phyloP scores from a whole-genome alignment of 2,797 vertebrate genomes.

The Aselliscus stoliczkanus region DNA sequence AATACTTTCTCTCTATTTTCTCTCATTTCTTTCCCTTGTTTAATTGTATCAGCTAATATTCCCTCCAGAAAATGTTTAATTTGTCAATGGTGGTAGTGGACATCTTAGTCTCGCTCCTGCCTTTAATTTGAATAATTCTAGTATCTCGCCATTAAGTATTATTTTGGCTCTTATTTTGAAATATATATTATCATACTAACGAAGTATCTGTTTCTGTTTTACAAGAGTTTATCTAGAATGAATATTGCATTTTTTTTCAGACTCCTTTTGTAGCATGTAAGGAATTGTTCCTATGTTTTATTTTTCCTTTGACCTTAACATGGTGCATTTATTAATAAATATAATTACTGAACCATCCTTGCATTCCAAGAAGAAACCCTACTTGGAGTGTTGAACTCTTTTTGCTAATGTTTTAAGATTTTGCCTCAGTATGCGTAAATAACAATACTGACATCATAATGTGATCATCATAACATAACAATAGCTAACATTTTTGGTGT shows the following conservation, averaged over 20 bases:
- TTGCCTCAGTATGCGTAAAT: background rate
- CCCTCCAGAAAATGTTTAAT: background rate
- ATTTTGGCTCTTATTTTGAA: background rate
- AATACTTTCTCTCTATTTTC: background rate
- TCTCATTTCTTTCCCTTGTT: background rate
- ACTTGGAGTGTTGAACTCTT: background rate
- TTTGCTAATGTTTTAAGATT: background rate
- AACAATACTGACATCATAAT: too few relatives aligned
- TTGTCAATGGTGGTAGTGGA: background rate
- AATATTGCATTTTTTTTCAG: background rate
- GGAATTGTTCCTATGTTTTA: background rate
- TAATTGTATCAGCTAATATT: background rate
- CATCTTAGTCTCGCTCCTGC: background rate
- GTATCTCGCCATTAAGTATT: background rate
- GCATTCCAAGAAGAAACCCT: background rate
- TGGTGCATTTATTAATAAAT: background rate
- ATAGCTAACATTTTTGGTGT: background rate
- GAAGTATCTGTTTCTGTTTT: background rate
- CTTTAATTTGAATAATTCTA: background rate
- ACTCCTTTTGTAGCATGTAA: background rate
- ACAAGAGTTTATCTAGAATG: background rate
- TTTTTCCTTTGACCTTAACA: background rate
- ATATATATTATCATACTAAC: background rate
- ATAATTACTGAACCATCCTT: background rate
- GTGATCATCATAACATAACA: background rate